Base-by-base conservation (phyloP, 2,888 invertebrate species). In the Ornithoptera priamus region DNA sequence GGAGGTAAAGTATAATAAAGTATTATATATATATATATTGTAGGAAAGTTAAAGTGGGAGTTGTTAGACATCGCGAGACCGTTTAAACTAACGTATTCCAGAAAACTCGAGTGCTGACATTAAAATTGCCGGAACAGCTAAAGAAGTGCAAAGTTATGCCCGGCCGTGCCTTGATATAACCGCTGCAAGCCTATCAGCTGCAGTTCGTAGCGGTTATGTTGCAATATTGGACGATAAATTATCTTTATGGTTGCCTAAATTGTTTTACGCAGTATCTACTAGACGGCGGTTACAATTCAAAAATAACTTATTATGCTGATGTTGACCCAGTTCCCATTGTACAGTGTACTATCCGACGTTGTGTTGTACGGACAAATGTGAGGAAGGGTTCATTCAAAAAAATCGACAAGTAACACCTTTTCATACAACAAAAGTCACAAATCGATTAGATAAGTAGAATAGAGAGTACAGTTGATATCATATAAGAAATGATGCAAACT, bases 221-320 rank as follows among this genome's bases (percentile, higher is more conserved):
- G 62, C 62, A 69, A 73, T 73, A 72, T 70, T 69, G 72, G 56
- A 65, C 68, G 17, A 65, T 73, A 73, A 71, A 73, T 73, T 72
- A 72, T 67, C 72, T 72, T 73, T 73, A 73, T 73, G 59, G 70
- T 72, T 65, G 65, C 62, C 65, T 64, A 72, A 72, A 73, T 73
- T 73, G 73, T 73, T 73, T 72, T 71, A 73, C 69, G 62, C 69
- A 24, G 58, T 66, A 66, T 53, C 62, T 64, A 53, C 57, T 62
- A 62, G 50, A 62, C 36, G 62, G 65, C 61, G 22, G 62, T 66
- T 66, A 62, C 62, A 62, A 50, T 62, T 70, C 62, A 59, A 70
- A 70, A 62, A 62, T 57, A 62, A 65, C 50, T 36, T 69, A 58
- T 58, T 62, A 69, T 56, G 15, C 42, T 22, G 12, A 2, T 58